These are phyloP conservation scores for Muntiacus reevesi DNA, from an alignment of 2,113 vertebrate genomes.

Conservation along the genomic window DNA sequence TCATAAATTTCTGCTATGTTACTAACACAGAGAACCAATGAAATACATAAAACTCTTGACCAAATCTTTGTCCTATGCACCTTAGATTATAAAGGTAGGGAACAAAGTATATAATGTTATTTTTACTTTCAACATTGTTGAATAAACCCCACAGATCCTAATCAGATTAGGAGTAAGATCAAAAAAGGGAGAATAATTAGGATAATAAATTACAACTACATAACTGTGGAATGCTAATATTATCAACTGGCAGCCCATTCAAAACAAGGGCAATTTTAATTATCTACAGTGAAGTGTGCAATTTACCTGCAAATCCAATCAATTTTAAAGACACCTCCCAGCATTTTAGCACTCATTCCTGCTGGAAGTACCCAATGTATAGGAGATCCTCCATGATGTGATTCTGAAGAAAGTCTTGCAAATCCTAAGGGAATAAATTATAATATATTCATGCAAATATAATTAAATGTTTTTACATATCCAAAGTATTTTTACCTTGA, in stretches of 20 bases:
- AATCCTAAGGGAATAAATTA: constrained; percentile 85
- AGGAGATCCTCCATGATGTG: constrained; percentile 96
- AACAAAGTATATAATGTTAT: background rate
- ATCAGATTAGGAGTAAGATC: background rate
- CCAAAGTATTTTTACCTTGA: constrained; percentile 22
- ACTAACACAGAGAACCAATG: background rate
- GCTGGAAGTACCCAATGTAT: constrained; percentile 99
- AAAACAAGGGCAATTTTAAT: background rate
- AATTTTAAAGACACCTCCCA: constrained; percentile 98
- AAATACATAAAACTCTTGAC: background rate
- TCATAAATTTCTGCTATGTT: background rate
- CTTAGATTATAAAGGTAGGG: background rate
- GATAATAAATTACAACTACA: background rate
- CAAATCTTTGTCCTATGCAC: background rate
- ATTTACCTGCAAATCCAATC: constrained; percentile 98
- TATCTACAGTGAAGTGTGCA: background rate
- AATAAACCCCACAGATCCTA: background rate
- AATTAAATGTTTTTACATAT: background rate
- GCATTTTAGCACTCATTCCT: constrained; percentile 99
- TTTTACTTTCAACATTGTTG: background rate
- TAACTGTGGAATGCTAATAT: background rate
- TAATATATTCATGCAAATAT: background rate
- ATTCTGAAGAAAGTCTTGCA: constrained; percentile 94
- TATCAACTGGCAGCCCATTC: background rate
- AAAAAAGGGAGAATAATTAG: background rate